Base-by-base conservation (phyloP, 2,888 invertebrate genomes). In the Sarcophaga rosellei region DNA sequence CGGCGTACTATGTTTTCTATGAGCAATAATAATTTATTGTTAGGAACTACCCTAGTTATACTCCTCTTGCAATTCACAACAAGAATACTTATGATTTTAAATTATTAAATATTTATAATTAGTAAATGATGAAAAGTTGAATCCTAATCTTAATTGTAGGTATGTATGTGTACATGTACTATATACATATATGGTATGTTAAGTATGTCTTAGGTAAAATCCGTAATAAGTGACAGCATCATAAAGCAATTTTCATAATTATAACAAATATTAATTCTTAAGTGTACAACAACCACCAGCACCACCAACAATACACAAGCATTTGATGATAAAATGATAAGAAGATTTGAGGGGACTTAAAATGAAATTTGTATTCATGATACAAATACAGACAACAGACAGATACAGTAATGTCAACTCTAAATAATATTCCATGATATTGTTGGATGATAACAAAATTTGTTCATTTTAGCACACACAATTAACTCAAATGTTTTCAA, bases 81-180 rank as follows among this genome's bases (percentile, higher is more conserved):
- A 69, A 53, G 68, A 21, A 45, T 45, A 11, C 47, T 47, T 12
- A 53, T 17, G 23, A 47, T 21, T 69, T 35, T 21, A 69, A 69
- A 69, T 53, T 47, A 69, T 69, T 23, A 69, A 69, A 69, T 53
- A 69, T 69, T 53, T 69, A 53, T 69, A 69, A 69, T 53, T 69
- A 53, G 69, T 69, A 69, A 69, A 69, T 53, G 53, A 23, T 53
- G 69, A 69, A 69, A 69, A 23, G 47, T 17, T 23, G 47, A 23
- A 69, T 45, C 47, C 10, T 53, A 53, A 6, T 23, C 2, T 69
- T 47, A 53, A 69, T 69, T 69, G 17, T 45, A n/a, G 35, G 3
- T 25, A 25, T 23, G 6, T 66, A n/a, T 66, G 15, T 25, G 65
- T 20, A 20, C 15, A 5, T 21, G 11, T 66, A 45, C 1, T n/a